Evolutionary conservation across 2,888 invertebrate species (phyloP), one percentile per base, ranked within the genome.

Genomic region (Pseudeuparius sepicola): DNA sequence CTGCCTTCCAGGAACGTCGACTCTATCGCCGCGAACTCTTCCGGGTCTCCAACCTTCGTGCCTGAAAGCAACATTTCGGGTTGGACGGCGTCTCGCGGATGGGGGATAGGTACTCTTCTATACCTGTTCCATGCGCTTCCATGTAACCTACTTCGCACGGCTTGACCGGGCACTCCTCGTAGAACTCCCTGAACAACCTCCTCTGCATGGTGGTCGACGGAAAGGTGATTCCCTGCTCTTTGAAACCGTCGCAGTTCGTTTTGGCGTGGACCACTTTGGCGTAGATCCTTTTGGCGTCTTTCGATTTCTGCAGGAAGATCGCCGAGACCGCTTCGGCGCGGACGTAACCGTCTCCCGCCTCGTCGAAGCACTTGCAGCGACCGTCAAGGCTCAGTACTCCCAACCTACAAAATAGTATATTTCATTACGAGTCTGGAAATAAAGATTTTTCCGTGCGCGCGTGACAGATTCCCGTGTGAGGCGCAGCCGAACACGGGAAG

Each of bases 321-420:
- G 76, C 75, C 3, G 71, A 74, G 3, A 86, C 65, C 0, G 83
- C 77, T 59, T 90, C 89, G 9, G 86, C 78, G 9, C 89, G 72
- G 0, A 77, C 80, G 50, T 88, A 89, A 0, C 89, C 89, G 49
- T 79, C 72, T 13, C 81, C 86, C 30, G 73, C 70, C 44, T 77
- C 77, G 61, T 96, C 96, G 56, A 97, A 94, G 25, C 86, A 80
- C 54, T 88, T 87, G 62, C 93, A 94, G 31, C 72, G 71, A 1
- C 96, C 94, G 43, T 92, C 85, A 0, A 73, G 64, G 2, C 90
- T 83, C 4, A 96, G 60, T 52, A 85, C 83, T 37, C 83, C 83
- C n/a, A n/a, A n/a, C n/a, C n/a, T n/a, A n/a, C n/a, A n/a, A n/a
- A n/a, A n/a, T n/a, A n/a, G n/a, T n/a, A n/a, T n/a, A n/a, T n/a